Conservation (phyloP, 2,113 vertebrate genomes). For the Tychaedon coryphoeus region DNA sequence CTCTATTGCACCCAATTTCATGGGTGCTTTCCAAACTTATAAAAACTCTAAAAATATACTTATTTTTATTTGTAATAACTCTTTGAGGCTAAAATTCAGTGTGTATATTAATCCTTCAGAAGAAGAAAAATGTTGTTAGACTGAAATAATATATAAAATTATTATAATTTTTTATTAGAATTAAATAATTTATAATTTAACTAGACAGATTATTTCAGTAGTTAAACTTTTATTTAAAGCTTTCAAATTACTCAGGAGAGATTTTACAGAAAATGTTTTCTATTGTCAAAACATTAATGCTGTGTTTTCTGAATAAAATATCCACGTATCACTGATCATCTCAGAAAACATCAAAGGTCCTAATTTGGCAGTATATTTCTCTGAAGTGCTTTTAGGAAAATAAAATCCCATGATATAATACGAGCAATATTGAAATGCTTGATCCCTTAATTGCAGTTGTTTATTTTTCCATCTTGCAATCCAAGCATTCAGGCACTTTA, state of each 20-base stretch:
- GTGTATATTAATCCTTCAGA: background rate
- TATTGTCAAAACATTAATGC: background rate
- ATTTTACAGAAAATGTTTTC: background rate
- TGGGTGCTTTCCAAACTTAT: background rate
- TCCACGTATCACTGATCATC: background rate
- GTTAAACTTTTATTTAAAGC: background rate
- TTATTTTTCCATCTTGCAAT: slow-evolving; percentile 33
- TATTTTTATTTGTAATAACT: background rate
- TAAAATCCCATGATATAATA: background rate
- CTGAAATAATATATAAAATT: background rate
- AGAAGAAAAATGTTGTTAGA: background rate
- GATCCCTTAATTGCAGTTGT: slow-evolving; percentile 24
- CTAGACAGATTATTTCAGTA: background rate
- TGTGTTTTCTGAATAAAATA: background rate
- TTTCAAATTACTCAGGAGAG: background rate
- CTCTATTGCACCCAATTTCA: background rate
- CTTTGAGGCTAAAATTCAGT: background rate
- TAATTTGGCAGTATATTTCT: background rate
- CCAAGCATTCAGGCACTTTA: slow-evolving; percentile 13
- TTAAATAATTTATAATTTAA: background rate
- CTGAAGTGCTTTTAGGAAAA: slow-evolving; percentile 22
- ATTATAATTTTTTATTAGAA: background rate
- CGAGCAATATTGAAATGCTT: background rate
- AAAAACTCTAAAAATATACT: background rate
- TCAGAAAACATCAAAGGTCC: background rate